Percentiles rank a stretch among this genome's conserved stretches.
phyloP scores from a whole-genome alignment of 2,797 vertebrate genomes.

The Sorex maritimensis region DNA sequence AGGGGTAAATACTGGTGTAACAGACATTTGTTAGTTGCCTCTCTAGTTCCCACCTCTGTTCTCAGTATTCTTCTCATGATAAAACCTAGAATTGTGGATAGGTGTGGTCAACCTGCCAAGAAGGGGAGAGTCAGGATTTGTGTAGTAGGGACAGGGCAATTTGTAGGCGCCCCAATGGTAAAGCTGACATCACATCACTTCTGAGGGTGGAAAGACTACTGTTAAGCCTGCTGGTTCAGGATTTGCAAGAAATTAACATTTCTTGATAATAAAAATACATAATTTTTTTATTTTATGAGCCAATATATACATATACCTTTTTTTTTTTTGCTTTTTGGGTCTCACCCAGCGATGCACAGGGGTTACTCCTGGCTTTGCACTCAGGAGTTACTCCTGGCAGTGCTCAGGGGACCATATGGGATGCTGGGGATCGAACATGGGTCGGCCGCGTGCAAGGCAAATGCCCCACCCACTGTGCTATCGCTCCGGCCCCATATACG shows the following conservation, averaged over 20 bases:
- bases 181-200: background rate
- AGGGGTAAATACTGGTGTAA: background rate
- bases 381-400: too few relatives aligned
- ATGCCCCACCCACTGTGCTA: too few relatives aligned
- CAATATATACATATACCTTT: background rate
- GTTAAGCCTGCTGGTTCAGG: background rate
- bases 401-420: too few relatives aligned
- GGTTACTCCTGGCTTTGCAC: too few relatives aligned
- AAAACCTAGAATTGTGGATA: background rate
- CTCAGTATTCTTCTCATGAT: background rate
- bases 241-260: background rate
- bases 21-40: background rate
- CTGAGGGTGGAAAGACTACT: background rate
- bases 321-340: too few relatives aligned
- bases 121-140: background rate
- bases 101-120: background rate
- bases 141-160: background rate
- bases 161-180: background rate
- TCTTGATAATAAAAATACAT: background rate
- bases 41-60: background rate
- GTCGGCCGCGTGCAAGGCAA: too few relatives aligned
- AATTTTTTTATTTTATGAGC: background rate
- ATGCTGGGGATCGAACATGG: too few relatives aligned
- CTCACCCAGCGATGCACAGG: too few relatives aligned
- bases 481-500: too few relatives aligned